These are phyloP conservation scores for Chionoecetes opilio DNA, from an alignment of 1,140 invertebrate species.

Conservation along the genomic window DNA sequence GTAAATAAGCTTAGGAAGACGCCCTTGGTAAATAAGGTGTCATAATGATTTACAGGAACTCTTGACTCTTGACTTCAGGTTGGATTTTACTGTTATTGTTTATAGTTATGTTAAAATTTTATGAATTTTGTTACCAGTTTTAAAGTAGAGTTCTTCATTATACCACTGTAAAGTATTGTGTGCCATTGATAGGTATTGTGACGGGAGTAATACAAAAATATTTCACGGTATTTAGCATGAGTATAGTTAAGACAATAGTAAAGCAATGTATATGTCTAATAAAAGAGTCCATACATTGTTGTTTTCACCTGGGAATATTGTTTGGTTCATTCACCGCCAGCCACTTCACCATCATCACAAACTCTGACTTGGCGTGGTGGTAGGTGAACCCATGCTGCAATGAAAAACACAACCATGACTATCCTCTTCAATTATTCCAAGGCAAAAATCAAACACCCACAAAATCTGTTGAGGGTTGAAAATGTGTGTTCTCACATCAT, in stretches of 20 bases:
- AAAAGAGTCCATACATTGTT: neutral
- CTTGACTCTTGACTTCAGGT: neutral
- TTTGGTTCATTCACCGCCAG: conserved; percentile 87
- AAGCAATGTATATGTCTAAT: neutral
- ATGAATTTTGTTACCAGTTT: neutral
- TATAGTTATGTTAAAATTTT: neutral
- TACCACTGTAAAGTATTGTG: no score
- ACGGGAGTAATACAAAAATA: no score
- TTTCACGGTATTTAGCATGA: no score
- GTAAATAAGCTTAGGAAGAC: neutral
- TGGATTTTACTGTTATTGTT: neutral
- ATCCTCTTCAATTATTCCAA: no score
- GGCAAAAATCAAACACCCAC: no score
- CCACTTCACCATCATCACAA: conserved; percentile 93
- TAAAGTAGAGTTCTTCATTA: neutral
- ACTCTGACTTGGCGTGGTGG: conserved; percentile 92
- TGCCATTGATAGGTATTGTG: no score
- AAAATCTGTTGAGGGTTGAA: no score
- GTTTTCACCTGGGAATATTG: conserved; percentile 88
- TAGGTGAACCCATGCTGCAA: conserved; percentile 91
- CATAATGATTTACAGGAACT: no score
- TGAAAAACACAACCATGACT: neutral
- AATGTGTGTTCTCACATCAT: no score
- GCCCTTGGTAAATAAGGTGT: no score
- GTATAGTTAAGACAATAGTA: no score